Evolutionary conservation across 2,888 invertebrate genomes (phyloP).

Genomic region (Norana najaformis): DNA sequence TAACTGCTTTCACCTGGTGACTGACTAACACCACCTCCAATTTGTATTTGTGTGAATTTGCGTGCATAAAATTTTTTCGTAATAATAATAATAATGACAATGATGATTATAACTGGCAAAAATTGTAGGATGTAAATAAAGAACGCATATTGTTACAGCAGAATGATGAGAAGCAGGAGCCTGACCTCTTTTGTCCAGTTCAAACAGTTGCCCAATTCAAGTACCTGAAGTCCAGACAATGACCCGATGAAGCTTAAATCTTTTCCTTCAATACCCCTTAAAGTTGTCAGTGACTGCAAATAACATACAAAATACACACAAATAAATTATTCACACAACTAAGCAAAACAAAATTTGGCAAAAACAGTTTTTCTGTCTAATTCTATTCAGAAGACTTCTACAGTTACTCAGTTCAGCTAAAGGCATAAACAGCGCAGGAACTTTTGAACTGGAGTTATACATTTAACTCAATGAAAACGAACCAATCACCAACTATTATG

Average conservation of each 20-base stretch:
- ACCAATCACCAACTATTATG: not conserved
- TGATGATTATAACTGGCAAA: too few species aligned
- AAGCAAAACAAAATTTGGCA: not conserved
- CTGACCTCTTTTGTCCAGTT: slow-evolving; percentile 17
- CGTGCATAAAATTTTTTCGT: too few species aligned
- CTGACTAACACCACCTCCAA: too few species aligned
- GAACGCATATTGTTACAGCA: not conserved
- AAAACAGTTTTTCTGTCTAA: not conserved
- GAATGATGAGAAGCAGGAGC: not conserved
- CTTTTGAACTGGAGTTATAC: not conserved
- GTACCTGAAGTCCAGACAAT: not conserved
- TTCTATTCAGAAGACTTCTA: not conserved
- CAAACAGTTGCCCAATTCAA: slow-evolving; percentile 3
- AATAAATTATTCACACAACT: not conserved
- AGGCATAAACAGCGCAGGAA: not conserved
- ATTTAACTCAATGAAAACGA: too few species aligned
- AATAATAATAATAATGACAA: too few species aligned
- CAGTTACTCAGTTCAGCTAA: not conserved
- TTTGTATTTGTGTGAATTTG: too few species aligned
- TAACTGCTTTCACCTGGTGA: too few species aligned
- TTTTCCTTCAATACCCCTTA: not conserved
- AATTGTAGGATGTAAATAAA: not conserved
- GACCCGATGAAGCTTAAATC: slow-evolving; percentile 7
- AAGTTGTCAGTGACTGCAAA: not conserved
- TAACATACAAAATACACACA: not conserved